These are phyloP conservation scores for Caenorhabditis brenneri DNA, from an alignment of 1,140 invertebrate species.

Conservation along the genomic window DNA sequence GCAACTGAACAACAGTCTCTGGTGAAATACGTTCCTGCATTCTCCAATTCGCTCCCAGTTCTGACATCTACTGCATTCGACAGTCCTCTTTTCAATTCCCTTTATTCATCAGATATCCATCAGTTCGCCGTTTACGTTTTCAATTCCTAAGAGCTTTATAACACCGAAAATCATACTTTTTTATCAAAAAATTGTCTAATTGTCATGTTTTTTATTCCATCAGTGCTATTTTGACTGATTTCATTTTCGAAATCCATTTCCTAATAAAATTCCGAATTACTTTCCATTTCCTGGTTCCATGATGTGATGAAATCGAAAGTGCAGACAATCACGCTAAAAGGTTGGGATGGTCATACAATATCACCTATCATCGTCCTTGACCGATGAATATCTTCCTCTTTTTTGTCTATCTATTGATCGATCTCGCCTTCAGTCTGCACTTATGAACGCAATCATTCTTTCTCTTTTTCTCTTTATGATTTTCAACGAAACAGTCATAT, in stretches of 20 bases:
- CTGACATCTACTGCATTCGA: conserved; percentile 54
- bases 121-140: conserved; percentile 57
- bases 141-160: not conserved
- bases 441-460: not conserved
- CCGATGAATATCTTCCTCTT: not conserved
- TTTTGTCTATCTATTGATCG: not conserved
- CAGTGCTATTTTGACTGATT: too few relatives aligned
- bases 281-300: not conserved
- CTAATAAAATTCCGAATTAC: too few relatives aligned
- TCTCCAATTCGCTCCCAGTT: conserved; percentile 58
- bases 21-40: conserved; percentile 60
- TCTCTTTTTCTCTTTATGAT: too few relatives aligned
- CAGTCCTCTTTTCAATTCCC: conserved; percentile 57
- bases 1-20: conserved; percentile 53
- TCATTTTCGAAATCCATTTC: too few relatives aligned
- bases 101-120: conserved; percentile 63
- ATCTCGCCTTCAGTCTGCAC: not conserved
- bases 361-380: conserved; percentile 5
- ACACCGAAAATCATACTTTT: not conserved
- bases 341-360: not conserved
- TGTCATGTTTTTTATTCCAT: too few relatives aligned
- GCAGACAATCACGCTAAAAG: not conserved
- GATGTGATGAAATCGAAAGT: not conserved
- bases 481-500: conserved; percentile 39
- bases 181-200: too few relatives aligned